phyloP scores from a whole-genome alignment of 2,888 invertebrate species.

The Acronicta alni region DNA sequence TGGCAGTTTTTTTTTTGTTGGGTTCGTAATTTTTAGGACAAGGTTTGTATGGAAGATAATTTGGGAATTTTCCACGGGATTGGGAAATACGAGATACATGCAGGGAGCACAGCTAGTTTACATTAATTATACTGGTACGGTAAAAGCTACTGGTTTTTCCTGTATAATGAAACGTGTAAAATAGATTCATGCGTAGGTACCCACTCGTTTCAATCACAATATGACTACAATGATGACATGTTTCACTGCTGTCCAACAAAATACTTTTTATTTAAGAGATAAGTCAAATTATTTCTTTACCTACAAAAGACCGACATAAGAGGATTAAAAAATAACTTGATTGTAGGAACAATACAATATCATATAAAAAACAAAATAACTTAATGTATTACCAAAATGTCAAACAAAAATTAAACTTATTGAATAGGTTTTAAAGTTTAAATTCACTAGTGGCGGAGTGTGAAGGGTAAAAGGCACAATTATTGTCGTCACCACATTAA shows the following conservation, averaged over 20 bases:
- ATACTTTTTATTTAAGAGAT: slow-evolving; percentile 25
- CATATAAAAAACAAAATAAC: slow-evolving; percentile 22
- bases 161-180: not conserved
- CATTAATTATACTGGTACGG: rapidly evolving
- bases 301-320: slow-evolving; percentile 47
- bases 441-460: slow-evolving; percentile 21
- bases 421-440: slow-evolving; percentile 22
- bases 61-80: too few species aligned
- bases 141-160: not conserved
- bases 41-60: too few species aligned
- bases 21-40: too few species aligned
- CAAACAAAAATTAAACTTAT: not conserved
- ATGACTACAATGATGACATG: slow-evolving; percentile 36
- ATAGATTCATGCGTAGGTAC: slow-evolving; percentile 4
- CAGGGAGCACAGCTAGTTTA: not conserved
- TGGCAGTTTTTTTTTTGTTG: too few species aligned
- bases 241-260: slow-evolving; percentile 17
- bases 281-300: slow-evolving; percentile 33
- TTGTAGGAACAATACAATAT: slow-evolving; percentile 69
- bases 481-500: slow-evolving; percentile 77
- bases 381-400: not conserved
- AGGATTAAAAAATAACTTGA: slow-evolving; percentile 66
- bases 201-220: too few species aligned
- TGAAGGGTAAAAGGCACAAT: slow-evolving; percentile 70
- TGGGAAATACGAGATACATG: too few species aligned